phyloP scores from a whole-genome alignment of 2,888 invertebrate species.

The Dusona sp. region DNA sequence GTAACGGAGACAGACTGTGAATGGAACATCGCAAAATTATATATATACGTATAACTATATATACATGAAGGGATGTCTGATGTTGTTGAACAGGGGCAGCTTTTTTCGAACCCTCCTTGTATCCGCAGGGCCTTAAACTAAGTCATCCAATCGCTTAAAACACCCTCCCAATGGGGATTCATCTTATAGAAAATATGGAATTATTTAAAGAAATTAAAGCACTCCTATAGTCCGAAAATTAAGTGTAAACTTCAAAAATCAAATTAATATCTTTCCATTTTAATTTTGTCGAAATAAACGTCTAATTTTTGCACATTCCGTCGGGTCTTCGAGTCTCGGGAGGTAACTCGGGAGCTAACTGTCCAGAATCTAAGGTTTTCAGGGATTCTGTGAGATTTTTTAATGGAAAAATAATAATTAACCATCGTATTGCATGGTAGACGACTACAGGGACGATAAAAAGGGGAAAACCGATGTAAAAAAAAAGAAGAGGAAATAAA shows the following conservation, averaged over 20 bases:
- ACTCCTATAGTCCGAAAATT: background rate
- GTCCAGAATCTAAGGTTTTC: background rate
- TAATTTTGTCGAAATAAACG: background rate
- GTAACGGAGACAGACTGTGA: constrained; percentile 37
- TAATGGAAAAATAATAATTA: background rate
- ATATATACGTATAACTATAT: background rate
- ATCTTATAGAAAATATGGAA: constrained; percentile 19
- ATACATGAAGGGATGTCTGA: constrained; percentile 22
- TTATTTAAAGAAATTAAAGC: background rate
- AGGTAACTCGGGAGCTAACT: too few relatives aligned
- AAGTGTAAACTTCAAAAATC: background rate
- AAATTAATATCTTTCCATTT: background rate
- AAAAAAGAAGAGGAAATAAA: background rate
- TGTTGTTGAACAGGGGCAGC: constrained; percentile 25
- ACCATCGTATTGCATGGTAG: background rate
- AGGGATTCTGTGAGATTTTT: background rate
- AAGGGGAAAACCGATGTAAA: background rate
- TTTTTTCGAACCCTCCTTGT: constrained; percentile 50
- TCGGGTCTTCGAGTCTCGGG: background rate
- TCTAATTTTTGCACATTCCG: background rate
- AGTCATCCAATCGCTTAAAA: constrained; percentile 50
- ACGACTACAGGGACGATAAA: background rate
- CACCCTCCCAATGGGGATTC: constrained; percentile 27
- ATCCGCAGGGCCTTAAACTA: constrained; percentile 40
- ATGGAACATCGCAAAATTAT: constrained; percentile 33